A percentile compares a stretch with the other conserved stretches of the same genome.
Conservation (phyloP, 1,140 invertebrate genomes). For the Trissolcus basalis region DNA sequence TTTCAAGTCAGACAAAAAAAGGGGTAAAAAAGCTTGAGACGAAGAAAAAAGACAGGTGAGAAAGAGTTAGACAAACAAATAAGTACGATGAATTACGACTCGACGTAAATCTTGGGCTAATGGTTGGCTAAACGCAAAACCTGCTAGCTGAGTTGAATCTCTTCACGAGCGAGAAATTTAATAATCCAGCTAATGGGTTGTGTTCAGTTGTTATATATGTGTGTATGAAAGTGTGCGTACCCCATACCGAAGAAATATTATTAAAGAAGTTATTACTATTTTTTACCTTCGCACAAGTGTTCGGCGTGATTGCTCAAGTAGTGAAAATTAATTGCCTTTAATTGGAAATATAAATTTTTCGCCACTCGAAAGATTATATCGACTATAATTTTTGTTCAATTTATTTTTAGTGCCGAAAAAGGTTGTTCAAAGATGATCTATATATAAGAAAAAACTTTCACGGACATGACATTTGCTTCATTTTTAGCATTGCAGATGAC, state of each 20-base stretch:
- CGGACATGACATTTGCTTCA: too few relatives aligned
- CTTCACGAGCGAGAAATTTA: slow-evolving; percentile 75
- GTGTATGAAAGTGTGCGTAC: slow-evolving; percentile 42
- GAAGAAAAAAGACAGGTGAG: slow-evolving; percentile 55
- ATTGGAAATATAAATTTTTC: too few relatives aligned
- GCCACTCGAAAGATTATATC: too few relatives aligned
- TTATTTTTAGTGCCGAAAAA: too few relatives aligned
- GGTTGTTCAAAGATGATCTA: neutral
- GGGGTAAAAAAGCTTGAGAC: slow-evolving; percentile 42
- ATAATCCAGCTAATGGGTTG: slow-evolving; percentile 75
- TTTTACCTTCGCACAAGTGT: slow-evolving; percentile 20
- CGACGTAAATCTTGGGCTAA: slow-evolving; percentile 76
- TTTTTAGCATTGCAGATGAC: too few relatives aligned
- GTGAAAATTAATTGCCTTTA: too few relatives aligned
- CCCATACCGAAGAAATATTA: slow-evolving; percentile 39
- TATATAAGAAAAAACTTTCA: neutral
- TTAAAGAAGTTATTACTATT: slow-evolving; percentile 46
- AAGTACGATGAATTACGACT: slow-evolving; percentile 77
- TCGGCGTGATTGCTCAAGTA: slow-evolving; percentile 13
- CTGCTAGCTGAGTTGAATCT: slow-evolving; percentile 65
- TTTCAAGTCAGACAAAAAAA: slow-evolving; percentile 52
- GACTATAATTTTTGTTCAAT: neutral
- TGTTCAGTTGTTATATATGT: slow-evolving; percentile 68
- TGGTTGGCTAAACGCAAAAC: slow-evolving; percentile 76
- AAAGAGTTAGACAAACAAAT: slow-evolving; percentile 71